Base-by-base conservation (phyloP, 2,888 invertebrate species). In the Phaedon cochleariae region DNA sequence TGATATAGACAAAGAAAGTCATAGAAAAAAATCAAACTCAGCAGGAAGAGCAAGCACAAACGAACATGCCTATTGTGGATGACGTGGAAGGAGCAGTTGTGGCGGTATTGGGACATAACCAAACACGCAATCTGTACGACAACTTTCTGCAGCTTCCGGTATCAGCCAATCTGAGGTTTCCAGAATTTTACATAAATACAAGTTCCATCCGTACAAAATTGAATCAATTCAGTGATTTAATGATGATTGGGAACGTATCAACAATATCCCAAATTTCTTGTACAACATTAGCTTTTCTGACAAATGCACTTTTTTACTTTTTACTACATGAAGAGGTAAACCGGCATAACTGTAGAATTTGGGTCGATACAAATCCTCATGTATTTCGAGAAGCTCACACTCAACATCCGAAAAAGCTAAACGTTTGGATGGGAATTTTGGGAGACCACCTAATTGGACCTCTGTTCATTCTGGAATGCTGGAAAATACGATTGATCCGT, bases 231-330 rank as follows among this genome's bases (percentile, higher is more conserved):
- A 48, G 10, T 10, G 21, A 48, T 48, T 17, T n/a, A 48, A 48
- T 48, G 48, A 48, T 48, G 48, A 26, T 26, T 26, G 26, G 26
- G 26, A 48, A 15, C 17, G 17, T 15, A 48, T 48, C 48, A 48
- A 48, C 48, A 48, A 48, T 48, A 15, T n/a, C 48, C 48, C 48
- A 48, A 48, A 48, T 48, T 48, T 48, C 48, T 48, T 48, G 48
- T 48, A 48, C 15, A 48, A 15, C 18, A 15, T 48, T 48, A 1
- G 48, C 48, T 48, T 17, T 48, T 48, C 48, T 48, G 48, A 48
- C 48, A 15, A 48, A 48, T 48, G 48, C 48, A 26, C 26, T 26
- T 26, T 26, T 26, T 3, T 26, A n/a, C 17, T 45, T 45, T 45
- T 45, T 7, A 45, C 45, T 45, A 15, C n/a, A 45, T 45, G 2